Percentiles rank a stretch among this genome's conserved stretches.
Evolutionary conservation across 2,113 vertebrate species (phyloP).

Genomic region (Sula dactylatra): DNA sequence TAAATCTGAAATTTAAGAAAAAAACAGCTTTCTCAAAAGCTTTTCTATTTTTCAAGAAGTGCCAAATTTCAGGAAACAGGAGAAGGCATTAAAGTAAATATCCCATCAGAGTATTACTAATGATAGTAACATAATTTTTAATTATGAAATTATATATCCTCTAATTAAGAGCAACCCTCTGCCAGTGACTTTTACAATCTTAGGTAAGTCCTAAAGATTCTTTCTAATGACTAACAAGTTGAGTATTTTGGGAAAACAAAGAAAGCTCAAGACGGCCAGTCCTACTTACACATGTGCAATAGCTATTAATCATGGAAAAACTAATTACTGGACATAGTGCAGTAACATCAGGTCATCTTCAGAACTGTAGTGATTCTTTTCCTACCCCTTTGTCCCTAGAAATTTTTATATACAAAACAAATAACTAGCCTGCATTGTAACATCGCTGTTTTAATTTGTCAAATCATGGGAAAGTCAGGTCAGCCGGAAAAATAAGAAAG

Average conservation of each 20-base stretch:
- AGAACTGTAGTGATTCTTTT: neutral
- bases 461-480: neutral
- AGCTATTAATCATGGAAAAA: neutral
- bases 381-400: neutral
- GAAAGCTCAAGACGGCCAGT: neutral
- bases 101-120: neutral
- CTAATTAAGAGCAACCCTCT: neutral
- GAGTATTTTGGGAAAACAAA: neutral
- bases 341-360: neutral
- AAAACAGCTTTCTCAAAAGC: neutral
- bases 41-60: neutral
- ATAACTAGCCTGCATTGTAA: neutral
- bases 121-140: neutral
- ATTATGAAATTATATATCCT: neutral
- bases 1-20: neutral
- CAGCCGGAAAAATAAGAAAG: neutral
- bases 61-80: neutral
- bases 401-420: neutral
- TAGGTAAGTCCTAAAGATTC: neutral
- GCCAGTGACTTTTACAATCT: neutral
- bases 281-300: neutral
- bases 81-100: neutral
- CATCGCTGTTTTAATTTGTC: neutral
- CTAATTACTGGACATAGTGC: neutral
- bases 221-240: neutral